These are phyloP conservation scores for Drosophila infuscata DNA, from an alignment of 2,888 invertebrate species.

Conservation along the genomic window DNA sequence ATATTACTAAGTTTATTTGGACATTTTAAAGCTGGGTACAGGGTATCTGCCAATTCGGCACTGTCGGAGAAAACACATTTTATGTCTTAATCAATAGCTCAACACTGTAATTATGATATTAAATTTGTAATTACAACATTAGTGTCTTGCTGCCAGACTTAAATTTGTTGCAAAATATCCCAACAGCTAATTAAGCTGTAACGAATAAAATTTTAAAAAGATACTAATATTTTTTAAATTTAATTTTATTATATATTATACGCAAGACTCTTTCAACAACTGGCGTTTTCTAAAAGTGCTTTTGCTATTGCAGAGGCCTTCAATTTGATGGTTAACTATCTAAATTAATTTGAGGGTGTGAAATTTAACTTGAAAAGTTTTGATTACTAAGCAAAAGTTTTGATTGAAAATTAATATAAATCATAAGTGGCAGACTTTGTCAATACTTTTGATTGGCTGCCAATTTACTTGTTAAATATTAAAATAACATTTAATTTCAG, in stretches of 20 bases:
- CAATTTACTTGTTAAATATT: conserved; percentile 42
- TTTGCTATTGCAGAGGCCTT: background rate
- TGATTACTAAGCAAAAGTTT: conserved; percentile 3
- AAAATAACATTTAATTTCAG: conserved; percentile 23
- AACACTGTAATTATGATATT: background rate
- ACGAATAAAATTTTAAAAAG: background rate
- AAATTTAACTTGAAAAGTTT: background rate
- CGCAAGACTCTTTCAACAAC: background rate
- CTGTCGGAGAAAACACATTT: background rate
- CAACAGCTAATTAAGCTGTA: background rate
- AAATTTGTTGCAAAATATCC: conserved; percentile 31
- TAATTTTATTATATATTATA: background rate
- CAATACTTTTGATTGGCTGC: conserved; percentile 2
- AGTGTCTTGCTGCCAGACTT: conserved; percentile 3
- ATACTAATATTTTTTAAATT: background rate
- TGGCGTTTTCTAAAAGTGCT: background rate
- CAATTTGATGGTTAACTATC: background rate
- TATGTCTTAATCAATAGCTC: background rate
- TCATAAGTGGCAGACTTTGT: conserved; percentile 13
- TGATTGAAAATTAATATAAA: conserved; percentile 14
- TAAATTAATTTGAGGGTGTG: background rate
- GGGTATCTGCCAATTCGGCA: background rate
- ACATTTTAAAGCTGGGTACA: background rate
- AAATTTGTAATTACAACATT: background rate
- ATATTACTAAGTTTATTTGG: background rate